Percentiles rank a stretch among this genome's conserved stretches.
Conservation (phyloP, 2,113 vertebrate species). For the Taxidea taxus region DNA sequence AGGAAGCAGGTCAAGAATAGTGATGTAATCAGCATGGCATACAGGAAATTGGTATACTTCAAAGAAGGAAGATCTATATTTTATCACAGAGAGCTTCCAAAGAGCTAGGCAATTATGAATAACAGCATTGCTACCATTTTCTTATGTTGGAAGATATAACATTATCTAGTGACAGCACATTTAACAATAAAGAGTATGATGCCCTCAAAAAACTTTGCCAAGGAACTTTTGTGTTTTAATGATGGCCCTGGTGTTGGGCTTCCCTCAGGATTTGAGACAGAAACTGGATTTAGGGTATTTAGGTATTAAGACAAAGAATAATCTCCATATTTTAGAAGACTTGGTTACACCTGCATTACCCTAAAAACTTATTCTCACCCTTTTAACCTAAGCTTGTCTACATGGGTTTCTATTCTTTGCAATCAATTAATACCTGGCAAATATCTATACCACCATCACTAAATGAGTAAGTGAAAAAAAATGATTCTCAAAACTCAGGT, state of each 20-base stretch:
- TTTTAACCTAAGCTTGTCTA: neutral
- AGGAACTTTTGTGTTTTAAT: neutral
- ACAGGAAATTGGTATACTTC: neutral
- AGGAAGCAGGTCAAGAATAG: neutral
- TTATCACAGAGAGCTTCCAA: neutral
- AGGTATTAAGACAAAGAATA: neutral
- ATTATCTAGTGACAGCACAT: neutral
- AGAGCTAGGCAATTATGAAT: neutral
- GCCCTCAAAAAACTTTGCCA: neutral
- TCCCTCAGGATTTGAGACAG: neutral
- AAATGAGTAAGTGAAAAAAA: neutral
- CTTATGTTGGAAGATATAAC: neutral
- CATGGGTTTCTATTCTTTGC: neutral
- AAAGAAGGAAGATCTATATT: neutral
- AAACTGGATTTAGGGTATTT: neutral
- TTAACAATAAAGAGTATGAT: neutral
- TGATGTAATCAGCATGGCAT: neutral
- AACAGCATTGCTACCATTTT: neutral
- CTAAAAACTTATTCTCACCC: neutral
- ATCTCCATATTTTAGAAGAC: neutral
- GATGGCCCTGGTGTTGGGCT: fast-evolving
- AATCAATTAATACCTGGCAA: neutral
- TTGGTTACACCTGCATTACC: neutral
- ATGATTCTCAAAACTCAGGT: neutral
- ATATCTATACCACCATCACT: neutral